Evolutionary conservation across 92 coral and sea anemone genomes (phyloP).

Genomic region (Porites cylindrica): DNA sequence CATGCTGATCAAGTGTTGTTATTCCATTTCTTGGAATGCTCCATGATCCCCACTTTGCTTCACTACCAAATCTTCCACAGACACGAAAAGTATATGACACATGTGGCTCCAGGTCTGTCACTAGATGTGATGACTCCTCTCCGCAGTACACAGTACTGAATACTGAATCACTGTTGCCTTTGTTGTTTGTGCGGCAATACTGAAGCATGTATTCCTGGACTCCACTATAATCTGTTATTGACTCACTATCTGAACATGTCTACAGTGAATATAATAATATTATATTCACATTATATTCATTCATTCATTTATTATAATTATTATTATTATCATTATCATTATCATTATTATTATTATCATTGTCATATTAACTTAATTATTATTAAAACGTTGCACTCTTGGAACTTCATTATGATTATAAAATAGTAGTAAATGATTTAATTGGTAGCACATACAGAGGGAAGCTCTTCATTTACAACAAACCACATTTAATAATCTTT

Average conservation of each 20-base stretch:
- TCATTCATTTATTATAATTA: background rate
- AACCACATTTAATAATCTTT: too few relatives aligned
- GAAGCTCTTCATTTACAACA: too few relatives aligned
- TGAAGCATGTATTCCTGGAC: constrained; percentile 95
- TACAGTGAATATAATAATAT: constrained; percentile 4
- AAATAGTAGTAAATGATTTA: too few relatives aligned
- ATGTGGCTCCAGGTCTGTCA: constrained; percentile 94
- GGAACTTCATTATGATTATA: too few relatives aligned
- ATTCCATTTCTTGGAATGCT: constrained; percentile 94
- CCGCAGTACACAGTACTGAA: constrained; percentile 93
- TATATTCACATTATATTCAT: too few relatives aligned
- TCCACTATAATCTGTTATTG: constrained; percentile 91
- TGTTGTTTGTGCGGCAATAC: constrained; percentile 93
- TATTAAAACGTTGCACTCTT: too few relatives aligned
- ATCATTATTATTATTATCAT: background rate
- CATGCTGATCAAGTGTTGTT: constrained; percentile 94
- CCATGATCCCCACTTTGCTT: constrained; percentile 98
- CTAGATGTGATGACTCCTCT: constrained; percentile 86
- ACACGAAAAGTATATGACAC: constrained; percentile 97
- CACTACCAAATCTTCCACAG: constrained; percentile 94
- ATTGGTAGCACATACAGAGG: too few relatives aligned
- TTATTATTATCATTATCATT: background rate
- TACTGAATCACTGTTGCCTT: constrained; percentile 76
- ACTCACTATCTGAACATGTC: constrained; percentile 94
- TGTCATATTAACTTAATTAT: too few relatives aligned